Evolutionary conservation across 2,888 invertebrate genomes (phyloP).

Genomic region (Palloptera scutellata): DNA sequence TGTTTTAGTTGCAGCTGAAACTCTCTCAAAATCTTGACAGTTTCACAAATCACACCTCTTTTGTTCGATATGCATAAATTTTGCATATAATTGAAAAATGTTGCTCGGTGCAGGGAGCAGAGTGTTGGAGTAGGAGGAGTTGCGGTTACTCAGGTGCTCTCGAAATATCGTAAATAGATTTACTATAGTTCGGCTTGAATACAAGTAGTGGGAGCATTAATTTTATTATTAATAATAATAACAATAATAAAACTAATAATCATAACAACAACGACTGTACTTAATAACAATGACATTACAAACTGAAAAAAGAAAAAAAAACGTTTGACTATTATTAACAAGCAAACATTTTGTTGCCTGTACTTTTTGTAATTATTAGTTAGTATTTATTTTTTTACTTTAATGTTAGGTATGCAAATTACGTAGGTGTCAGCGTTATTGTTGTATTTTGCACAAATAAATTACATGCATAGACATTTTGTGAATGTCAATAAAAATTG

Average conservation of each 20-base stretch:
- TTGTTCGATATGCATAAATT: conserved; percentile 49
- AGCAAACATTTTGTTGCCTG: background rate
- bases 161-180: background rate
- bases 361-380: background rate
- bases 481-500: too few species aligned
- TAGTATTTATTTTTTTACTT: too few species aligned
- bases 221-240: background rate
- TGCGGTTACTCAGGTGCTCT: background rate
- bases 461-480: too few species aligned
- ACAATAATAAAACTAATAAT: too few species aligned
- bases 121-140: too few species aligned
- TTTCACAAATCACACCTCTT: conserved; percentile 41
- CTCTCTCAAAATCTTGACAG: conserved; percentile 30
- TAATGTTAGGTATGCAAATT: too few species aligned
- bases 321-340: background rate
- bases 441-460: too few species aligned
- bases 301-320: conserved; percentile 1
- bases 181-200: too few species aligned
- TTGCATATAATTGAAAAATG: conserved; percentile 54
- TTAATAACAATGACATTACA: conserved; percentile 10
- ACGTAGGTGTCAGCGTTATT: background rate
- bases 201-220: conserved; percentile 4
- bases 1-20: too few species aligned
- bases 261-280: background rate
- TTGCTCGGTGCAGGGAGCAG: too few species aligned